phyloP scores from a whole-genome alignment of 1,140 invertebrate genomes.

The Halyomorpha halys region DNA sequence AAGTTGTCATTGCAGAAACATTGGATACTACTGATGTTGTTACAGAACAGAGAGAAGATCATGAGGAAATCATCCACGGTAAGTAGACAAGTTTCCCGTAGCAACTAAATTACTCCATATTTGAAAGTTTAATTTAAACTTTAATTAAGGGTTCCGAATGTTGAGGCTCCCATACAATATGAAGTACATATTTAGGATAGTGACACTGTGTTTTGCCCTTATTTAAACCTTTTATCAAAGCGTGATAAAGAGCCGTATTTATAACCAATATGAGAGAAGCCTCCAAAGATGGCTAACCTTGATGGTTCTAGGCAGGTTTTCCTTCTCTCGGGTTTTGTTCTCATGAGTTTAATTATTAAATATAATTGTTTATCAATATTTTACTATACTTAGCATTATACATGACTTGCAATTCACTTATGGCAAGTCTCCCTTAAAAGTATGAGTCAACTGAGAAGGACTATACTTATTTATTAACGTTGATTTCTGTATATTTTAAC shows the following conservation, averaged over 20 bases:
- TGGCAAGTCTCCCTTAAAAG: not conserved
- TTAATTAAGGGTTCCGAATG: no score
- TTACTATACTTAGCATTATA: not conserved
- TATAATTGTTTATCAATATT: not conserved
- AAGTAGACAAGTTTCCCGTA: constrained; percentile 7
- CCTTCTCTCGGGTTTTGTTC: constrained; percentile 8
- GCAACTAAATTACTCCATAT: constrained; percentile 9
- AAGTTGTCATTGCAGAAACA: constrained; percentile 27
- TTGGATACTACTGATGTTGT: constrained; percentile 17
- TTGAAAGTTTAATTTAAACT: no score
- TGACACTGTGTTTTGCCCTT: constrained; percentile 2
- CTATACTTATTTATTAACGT: not conserved
- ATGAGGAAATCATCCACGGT: constrained; percentile 26
- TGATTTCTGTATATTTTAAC: constrained; percentile 12
- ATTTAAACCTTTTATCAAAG: constrained; percentile 13
- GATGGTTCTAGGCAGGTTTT: constrained; percentile 22
- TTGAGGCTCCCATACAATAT: no score
- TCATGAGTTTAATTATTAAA: not conserved
- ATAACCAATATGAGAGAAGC: constrained; percentile 29
- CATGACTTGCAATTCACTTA: not conserved
- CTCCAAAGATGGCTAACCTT: constrained; percentile 28
- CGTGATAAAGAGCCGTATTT: constrained; percentile 22
- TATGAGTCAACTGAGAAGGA: not conserved
- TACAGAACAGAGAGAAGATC: constrained; percentile 17
- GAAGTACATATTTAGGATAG: not conserved